Evolutionary conservation across 2,113 vertebrate genomes (phyloP).

Genomic region (Coturnix japonica): DNA sequence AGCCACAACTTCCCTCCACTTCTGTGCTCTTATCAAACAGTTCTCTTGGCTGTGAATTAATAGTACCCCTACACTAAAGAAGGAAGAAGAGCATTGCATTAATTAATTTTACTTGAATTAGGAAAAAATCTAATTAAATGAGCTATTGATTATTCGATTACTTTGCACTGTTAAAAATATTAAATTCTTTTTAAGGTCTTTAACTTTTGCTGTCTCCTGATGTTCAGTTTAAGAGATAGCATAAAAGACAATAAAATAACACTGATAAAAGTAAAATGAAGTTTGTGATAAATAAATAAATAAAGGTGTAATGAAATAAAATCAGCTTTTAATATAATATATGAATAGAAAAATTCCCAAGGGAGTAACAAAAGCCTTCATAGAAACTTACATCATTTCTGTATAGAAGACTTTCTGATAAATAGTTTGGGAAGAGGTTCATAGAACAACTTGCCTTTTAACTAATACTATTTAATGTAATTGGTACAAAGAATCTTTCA

Average conservation of each 20-base stretch:
- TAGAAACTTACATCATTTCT: background rate
- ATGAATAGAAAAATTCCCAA: background rate
- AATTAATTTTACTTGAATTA: constrained; percentile 37
- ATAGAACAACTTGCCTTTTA: background rate
- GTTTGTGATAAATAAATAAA: background rate
- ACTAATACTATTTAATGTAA: background rate
- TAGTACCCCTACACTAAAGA: background rate
- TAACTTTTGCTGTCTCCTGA: background rate
- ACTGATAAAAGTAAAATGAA: background rate
- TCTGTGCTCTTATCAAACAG: background rate
- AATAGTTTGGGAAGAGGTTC: background rate
- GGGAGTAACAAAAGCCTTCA: background rate
- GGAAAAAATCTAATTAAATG: constrained; percentile 11
- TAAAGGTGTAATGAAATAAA: background rate
- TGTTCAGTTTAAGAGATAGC: background rate
- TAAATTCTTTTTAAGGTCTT: background rate
- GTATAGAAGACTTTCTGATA: background rate
- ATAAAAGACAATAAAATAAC: background rate
- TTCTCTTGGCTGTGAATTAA: background rate
- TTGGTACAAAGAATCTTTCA: background rate
- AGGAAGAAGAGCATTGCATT: background rate
- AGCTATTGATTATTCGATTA: constrained; percentile 29
- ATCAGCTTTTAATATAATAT: background rate
- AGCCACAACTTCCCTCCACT: background rate
- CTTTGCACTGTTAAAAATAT: background rate